Evolutionary conservation across 2,888 invertebrate genomes (phyloP).

Genomic region (Poecilobothrus nobilitatus): DNA sequence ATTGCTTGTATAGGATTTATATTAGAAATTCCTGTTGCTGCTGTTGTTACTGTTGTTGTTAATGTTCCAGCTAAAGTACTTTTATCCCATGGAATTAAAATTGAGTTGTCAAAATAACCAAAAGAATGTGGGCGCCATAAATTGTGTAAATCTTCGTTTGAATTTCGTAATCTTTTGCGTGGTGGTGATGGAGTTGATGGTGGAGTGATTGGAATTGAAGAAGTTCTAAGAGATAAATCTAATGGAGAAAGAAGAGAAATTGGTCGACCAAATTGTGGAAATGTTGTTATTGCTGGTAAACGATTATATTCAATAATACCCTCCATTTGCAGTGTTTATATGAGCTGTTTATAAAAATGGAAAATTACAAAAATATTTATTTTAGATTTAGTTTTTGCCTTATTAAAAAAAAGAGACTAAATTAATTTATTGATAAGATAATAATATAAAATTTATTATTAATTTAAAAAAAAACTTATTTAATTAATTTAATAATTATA

Average conservation of each 20-base stretch:
- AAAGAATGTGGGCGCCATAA: slow-evolving; percentile 39
- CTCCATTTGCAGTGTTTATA: slow-evolving; percentile 25
- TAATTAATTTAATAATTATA: no score
- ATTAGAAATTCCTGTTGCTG: slow-evolving; percentile 13
- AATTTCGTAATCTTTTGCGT: slow-evolving; percentile 38
- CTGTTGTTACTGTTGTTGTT: neutral
- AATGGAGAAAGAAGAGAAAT: slow-evolving; percentile 37
- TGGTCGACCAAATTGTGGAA: slow-evolving; percentile 38
- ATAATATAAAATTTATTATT: no score
- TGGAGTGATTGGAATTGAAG: slow-evolving; percentile 41
- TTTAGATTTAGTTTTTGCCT: no score
- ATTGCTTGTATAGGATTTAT: slow-evolving; percentile 13
- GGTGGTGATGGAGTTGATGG: slow-evolving; percentile 44
- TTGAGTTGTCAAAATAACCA: slow-evolving; percentile 23
- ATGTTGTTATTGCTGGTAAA: slow-evolving; percentile 40
- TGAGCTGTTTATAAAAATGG: no score
- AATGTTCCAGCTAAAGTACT: neutral
- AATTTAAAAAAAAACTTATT: no score
- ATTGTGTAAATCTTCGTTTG: slow-evolving; percentile 32
- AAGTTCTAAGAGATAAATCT: slow-evolving; percentile 40
- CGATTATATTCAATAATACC: slow-evolving; percentile 32
- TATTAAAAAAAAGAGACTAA: no score
- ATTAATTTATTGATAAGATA: no score
- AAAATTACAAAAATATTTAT: no score
- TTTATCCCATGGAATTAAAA: slow-evolving; percentile 20